Evolutionary conservation across 1,140 invertebrate genomes (phyloP).

Genomic region (Zelostemma sp.): DNA sequence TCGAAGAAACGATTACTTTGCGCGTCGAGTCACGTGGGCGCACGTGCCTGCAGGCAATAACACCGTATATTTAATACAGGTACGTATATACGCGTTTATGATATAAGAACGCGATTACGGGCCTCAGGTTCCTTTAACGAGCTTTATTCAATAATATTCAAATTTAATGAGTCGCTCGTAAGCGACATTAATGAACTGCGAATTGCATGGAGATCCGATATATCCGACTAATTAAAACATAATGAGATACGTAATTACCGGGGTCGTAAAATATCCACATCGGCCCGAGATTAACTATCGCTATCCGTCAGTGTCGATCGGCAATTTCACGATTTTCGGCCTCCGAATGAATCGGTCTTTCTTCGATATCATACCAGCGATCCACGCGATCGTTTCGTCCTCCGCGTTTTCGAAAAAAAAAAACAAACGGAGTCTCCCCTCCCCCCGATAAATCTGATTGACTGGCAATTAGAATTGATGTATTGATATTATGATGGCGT

Average conservation of each 20-base stretch:
- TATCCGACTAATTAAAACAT: conserved; percentile 66
- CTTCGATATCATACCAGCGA: no score
- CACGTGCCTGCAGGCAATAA: conserved; percentile 37
- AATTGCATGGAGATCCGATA: conserved; percentile 49
- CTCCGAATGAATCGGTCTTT: conserved; percentile 28
- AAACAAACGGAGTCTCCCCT: no score
- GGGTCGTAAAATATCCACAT: conserved; percentile 56
- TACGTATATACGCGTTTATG: conserved; percentile 24
- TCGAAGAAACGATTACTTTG: conserved; percentile 15
- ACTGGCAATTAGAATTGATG: conserved; percentile 47
- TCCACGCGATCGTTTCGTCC: no score
- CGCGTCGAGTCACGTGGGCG: conserved; percentile 41
- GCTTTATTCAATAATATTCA: conserved; percentile 65
- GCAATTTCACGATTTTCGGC: conserved; percentile 31
- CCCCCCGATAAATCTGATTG: conserved; percentile 38
- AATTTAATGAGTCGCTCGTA: conserved; percentile 65
- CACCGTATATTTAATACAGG: conserved; percentile 8
- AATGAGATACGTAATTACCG: conserved; percentile 67
- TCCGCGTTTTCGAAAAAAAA: no score
- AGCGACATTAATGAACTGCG: conserved; percentile 63
- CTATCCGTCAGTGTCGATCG: conserved; percentile 53
- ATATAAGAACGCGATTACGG: conserved; percentile 49
- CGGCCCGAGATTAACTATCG: conserved; percentile 44
- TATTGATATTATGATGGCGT: conserved; percentile 30
- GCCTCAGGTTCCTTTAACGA: conserved; percentile 53